Percentiles rank a stretch among this genome's conserved stretches.
Evolutionary conservation across 1,140 invertebrate genomes (phyloP).

Genomic region (Drosophila baimaii): DNA sequence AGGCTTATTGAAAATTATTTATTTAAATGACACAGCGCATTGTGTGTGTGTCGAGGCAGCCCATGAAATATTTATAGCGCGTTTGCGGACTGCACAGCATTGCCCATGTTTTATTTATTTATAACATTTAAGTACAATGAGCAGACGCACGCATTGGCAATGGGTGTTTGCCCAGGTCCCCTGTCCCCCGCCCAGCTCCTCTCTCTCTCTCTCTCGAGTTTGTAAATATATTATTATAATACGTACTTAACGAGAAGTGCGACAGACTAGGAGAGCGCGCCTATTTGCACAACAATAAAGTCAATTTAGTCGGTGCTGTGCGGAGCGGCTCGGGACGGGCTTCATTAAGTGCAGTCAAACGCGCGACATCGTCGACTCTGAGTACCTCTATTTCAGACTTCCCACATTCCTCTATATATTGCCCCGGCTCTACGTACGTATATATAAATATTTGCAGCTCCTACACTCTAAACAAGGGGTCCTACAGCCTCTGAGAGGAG

Average conservation of each 20-base stretch:
- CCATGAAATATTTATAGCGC: constrained; percentile 66
- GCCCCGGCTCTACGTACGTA: constrained; percentile 21
- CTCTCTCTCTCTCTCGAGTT: constrained; percentile 12
- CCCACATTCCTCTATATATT: not conserved
- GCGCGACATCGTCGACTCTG: constrained; percentile 60
- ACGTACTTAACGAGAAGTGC: constrained; percentile 67
- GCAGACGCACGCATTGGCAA: constrained; percentile 58
- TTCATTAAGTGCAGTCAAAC: constrained; percentile 78
- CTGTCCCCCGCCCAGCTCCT: not conserved
- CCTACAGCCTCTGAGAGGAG: not conserved
- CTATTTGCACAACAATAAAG: constrained; percentile 80
- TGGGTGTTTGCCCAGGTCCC: constrained; percentile 52
- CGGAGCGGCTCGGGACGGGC: constrained; percentile 29
- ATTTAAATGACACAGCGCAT: constrained; percentile 62
- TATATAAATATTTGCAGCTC: constrained; percentile 54
- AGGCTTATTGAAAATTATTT: constrained; percentile 66
- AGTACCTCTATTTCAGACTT: constrained; percentile 18
- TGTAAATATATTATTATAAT: constrained; percentile 79
- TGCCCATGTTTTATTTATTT: constrained; percentile 72
- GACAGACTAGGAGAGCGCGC: constrained; percentile 45
- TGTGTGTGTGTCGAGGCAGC: constrained; percentile 18
- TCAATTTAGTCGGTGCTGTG: constrained; percentile 71
- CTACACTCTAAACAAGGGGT: constrained; percentile 7
- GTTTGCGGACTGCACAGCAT: constrained; percentile 31
- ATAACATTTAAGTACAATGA: constrained; percentile 73